Evolutionary conservation across 2,888 invertebrate genomes (phyloP).

Genomic region (Trissonchulus latispiculum): DNA sequence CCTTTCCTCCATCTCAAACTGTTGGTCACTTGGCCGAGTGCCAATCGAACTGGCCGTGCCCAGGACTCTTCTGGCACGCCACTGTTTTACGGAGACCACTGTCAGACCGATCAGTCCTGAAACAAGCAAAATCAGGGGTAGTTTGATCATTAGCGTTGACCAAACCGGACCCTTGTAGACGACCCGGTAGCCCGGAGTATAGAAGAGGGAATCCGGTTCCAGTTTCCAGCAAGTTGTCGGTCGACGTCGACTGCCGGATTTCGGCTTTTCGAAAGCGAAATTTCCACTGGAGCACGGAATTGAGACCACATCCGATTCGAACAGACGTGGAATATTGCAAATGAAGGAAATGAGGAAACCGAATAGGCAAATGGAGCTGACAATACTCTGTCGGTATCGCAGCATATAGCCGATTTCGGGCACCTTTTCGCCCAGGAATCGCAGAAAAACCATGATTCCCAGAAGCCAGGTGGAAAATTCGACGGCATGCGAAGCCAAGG

Average conservation of each 20-base stretch:
- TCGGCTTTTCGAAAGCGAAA: neutral
- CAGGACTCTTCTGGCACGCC: neutral
- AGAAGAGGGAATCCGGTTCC: neutral
- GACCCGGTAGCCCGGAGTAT: neutral
- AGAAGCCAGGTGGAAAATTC: neutral
- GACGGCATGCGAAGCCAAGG: neutral
- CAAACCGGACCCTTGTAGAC: neutral
- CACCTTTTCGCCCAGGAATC: neutral
- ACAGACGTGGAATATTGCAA: neutral
- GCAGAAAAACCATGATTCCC: neutral
- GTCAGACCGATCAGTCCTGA: neutral
- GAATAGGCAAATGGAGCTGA: neutral
- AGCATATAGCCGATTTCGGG: neutral
- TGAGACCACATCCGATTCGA: neutral
- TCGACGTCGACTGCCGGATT: too few species aligned
- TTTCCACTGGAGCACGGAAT: neutral
- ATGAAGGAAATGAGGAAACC: neutral
- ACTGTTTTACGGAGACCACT: neutral
- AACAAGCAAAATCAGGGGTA: neutral
- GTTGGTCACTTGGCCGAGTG: neutral
- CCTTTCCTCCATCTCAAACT: neutral
- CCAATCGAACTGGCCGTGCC: neutral
- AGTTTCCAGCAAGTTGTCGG: neutral
- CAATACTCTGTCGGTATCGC: neutral
- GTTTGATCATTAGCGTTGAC: neutral